Evolutionary conservation across 2,888 invertebrate species (phyloP).

Genomic region (Pammene aurita): DNA sequence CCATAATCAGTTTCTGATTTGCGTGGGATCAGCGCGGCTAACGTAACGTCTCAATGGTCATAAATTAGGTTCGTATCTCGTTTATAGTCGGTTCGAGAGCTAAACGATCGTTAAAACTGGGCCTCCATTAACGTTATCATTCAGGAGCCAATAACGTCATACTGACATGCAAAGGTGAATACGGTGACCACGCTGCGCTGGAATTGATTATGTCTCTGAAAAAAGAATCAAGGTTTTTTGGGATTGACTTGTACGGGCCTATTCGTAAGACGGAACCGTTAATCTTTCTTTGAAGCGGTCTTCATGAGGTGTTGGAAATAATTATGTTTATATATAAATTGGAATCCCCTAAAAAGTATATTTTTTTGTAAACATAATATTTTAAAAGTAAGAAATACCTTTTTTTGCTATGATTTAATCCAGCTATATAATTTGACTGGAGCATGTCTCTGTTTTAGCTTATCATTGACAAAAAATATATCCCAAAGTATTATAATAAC

Average conservation of each 20-base stretch:
- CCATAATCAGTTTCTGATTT: slow-evolving; percentile 49
- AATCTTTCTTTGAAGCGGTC: no score
- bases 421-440: no score
- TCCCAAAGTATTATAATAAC: no score
- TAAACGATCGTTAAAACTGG: slow-evolving; percentile 73
- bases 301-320: no score
- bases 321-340: no score
- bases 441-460: no score
- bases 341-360: no score
- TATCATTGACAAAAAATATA: no score
- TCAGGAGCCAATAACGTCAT: slow-evolving; percentile 74
- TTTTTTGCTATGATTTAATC: no score
- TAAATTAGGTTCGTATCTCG: slow-evolving; percentile 75
- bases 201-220: slow-evolving; percentile 28
- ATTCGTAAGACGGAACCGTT: background rate
- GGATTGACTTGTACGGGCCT: background rate
- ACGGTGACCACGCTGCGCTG: slow-evolving; percentile 33
- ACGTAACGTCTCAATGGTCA: slow-evolving; percentile 65
- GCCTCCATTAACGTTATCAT: slow-evolving; percentile 78
- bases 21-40: slow-evolving; percentile 58
- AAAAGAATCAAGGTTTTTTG: slow-evolving; percentile 6
- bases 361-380: no score
- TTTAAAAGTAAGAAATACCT: no score
- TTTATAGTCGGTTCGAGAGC: slow-evolving; percentile 76
- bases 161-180: slow-evolving; percentile 67